A percentile compares a stretch with the other conserved stretches of the same genome.
Conservation (phyloP, 1,140 invertebrate genomes). For the Leptopilina boulardi region DNA sequence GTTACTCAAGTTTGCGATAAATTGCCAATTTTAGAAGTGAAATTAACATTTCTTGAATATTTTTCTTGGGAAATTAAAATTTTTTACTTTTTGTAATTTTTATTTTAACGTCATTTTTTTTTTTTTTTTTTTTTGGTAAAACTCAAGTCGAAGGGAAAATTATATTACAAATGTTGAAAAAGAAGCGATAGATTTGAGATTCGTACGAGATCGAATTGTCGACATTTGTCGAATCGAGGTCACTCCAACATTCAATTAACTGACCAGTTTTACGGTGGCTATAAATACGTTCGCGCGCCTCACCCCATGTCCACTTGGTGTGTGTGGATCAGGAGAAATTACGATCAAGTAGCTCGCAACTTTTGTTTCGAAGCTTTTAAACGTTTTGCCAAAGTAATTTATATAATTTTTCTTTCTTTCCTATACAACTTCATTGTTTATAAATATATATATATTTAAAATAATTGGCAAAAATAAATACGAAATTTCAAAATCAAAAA, state of each 20-base stretch:
- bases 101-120: neutral
- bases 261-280: slow-evolving; percentile 51
- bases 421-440: too few species aligned
- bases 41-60: neutral
- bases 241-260: slow-evolving; percentile 55
- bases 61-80: neutral
- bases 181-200: slow-evolving; percentile 25
- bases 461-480: too few species aligned
- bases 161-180: slow-evolving; percentile 33
- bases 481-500: too few species aligned
- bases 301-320: slow-evolving; percentile 39
- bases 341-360: slow-evolving; percentile 11
- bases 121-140: neutral
- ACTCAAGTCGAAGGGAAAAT: neutral
- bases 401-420: neutral
- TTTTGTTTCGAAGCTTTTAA: neutral
- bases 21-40: neutral
- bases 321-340: slow-evolving; percentile 41
- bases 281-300: slow-evolving; percentile 53
- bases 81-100: neutral
- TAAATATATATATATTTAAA: too few species aligned
- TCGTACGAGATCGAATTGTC: neutral
- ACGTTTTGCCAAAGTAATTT: neutral
- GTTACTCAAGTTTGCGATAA: neutral
- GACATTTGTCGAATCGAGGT: slow-evolving; percentile 32